Evolutionary conservation across 1,140 invertebrate species (phyloP).

Genomic region (Lasaia peninsularis): DNA sequence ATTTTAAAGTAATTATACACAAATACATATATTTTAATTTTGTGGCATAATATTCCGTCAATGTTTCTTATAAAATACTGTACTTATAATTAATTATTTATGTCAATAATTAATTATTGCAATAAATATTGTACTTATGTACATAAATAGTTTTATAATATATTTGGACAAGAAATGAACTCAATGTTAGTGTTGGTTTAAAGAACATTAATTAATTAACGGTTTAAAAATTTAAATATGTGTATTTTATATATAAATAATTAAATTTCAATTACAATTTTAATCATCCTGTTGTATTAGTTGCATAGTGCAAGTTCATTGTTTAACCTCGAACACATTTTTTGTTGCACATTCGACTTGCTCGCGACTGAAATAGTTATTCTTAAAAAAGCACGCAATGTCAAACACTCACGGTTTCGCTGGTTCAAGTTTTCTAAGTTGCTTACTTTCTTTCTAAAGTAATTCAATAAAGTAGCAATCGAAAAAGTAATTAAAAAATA

Average conservation of each 20-base stretch:
- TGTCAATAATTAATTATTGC: too few species aligned
- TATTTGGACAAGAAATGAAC: too few species aligned
- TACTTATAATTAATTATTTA: too few species aligned
- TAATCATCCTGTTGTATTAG: constrained; percentile 29
- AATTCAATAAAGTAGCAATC: not conserved
- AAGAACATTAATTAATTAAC: too few species aligned
- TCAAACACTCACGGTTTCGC: constrained; percentile 58
- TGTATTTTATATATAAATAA: not conserved
- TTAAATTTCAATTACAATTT: not conserved
- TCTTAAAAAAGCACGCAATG: constrained; percentile 33
- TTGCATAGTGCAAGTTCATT: constrained; percentile 51
- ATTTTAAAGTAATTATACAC: too few species aligned
- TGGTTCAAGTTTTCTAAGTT: constrained; percentile 34
- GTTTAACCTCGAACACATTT: constrained; percentile 44
- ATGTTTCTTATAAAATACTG: too few species aligned
- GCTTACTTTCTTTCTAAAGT: constrained; percentile 35
- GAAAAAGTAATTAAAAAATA: constrained; percentile 3
- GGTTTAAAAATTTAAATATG: not conserved
- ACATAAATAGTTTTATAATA: too few species aligned
- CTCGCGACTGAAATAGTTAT: constrained; percentile 30
- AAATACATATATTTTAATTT: too few species aligned
- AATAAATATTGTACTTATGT: too few species aligned
- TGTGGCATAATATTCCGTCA: too few species aligned
- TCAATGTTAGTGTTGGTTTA: too few species aligned
- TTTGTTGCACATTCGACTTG: constrained; percentile 37